Percentiles rank a stretch among this genome's conserved stretches.
Conservation (phyloP, 2,797 vertebrate genomes). For the Aphelocoma californica region DNA sequence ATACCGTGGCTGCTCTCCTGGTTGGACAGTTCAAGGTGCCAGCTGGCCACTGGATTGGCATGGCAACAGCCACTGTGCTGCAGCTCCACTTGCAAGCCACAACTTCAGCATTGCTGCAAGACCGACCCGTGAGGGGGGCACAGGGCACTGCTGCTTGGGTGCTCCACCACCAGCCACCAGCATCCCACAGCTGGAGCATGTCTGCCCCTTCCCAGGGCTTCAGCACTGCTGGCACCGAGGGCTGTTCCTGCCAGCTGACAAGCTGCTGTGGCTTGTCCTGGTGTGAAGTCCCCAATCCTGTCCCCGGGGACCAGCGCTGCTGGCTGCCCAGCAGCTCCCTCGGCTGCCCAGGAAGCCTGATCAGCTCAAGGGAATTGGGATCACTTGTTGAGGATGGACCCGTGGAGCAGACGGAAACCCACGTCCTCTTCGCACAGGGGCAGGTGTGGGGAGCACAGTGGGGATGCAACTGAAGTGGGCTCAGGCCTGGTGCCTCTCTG, state of each 20-base stretch:
- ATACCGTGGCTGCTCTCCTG: neutral
- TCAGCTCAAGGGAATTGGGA: neutral
- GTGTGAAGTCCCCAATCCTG: neutral
- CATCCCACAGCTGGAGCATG: rapidly evolving
- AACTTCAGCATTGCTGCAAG: rapidly evolving
- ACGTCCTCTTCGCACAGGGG: neutral
- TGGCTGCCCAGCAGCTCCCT: neutral
- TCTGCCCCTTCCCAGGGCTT: neutral
- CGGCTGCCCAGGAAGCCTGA: rapidly evolving
- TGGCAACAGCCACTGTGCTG: neutral
- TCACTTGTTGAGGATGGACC: neutral
- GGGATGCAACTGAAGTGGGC: neutral
- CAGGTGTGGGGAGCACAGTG: neutral
- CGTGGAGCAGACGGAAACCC: neutral
- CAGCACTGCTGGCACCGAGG: neutral
- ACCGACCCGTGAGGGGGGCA: neutral
- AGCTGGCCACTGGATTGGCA: neutral
- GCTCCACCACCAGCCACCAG: neutral
- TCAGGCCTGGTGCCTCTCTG: neutral
- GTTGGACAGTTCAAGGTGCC: neutral
- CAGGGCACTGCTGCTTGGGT: neutral
- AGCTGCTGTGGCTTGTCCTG: rapidly evolving
- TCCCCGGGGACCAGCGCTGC: rapidly evolving
- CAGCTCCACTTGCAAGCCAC: neutral
- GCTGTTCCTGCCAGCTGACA: neutral